Conservation (phyloP, 1,140 invertebrate genomes). For the Calephelis nemesis region DNA sequence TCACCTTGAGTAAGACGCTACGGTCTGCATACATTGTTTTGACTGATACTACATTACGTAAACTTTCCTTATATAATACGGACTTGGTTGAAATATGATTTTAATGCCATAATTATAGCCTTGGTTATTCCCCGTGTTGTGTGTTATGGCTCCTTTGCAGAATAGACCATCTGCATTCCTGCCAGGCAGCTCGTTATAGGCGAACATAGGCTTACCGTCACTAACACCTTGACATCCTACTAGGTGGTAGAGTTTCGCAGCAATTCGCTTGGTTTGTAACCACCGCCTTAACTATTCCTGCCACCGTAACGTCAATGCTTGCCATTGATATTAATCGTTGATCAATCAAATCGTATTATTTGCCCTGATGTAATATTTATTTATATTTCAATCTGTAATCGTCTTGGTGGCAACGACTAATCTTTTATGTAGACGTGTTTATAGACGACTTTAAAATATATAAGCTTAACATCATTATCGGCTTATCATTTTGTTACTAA, state of each 20-base stretch:
- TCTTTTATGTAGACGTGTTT: not conserved
- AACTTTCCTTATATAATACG: not conserved
- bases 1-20: slow-evolving; percentile 15
- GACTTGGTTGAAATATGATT: not conserved
- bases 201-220: too few relatives aligned
- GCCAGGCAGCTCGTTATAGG: too few relatives aligned
- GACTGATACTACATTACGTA: not conserved
- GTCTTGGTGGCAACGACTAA: not conserved
- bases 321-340: too few relatives aligned
- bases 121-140: not conserved
- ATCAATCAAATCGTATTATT: not conserved
- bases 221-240: too few relatives aligned
- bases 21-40: slow-evolving; percentile 11
- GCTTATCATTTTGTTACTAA: not conserved
- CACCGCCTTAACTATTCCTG: too few relatives aligned
- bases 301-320: too few relatives aligned
- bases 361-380: not conserved
- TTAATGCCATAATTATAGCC: not conserved
- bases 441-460: slow-evolving; percentile 1
- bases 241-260: too few relatives aligned
- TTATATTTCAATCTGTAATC: not conserved
- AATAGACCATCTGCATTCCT: too few relatives aligned
- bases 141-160: too few relatives aligned
- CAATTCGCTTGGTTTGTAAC: too few relatives aligned
- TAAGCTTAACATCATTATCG: not conserved